These are phyloP conservation scores for Hymenochirus boettgeri DNA, from an alignment of 2,113 vertebrate species.

Conservation along the genomic window DNA sequence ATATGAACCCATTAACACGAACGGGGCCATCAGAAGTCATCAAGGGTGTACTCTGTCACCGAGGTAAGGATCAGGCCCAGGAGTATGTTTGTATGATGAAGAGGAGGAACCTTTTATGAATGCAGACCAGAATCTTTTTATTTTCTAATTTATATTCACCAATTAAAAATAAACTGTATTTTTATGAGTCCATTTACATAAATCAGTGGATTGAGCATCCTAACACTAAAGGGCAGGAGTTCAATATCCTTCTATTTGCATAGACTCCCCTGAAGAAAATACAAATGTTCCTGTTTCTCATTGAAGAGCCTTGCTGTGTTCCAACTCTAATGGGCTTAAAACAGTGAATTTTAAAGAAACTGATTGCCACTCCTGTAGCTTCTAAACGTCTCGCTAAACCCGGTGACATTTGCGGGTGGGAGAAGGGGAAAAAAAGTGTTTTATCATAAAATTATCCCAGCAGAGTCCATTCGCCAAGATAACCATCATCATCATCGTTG, in stretches of 20 bases:
- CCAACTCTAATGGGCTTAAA: constrained; percentile 86
- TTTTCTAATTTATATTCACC: constrained; percentile 65
- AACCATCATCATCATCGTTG: constrained; percentile 74
- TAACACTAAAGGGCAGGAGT: constrained; percentile 68
- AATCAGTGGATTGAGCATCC: constrained; percentile 68
- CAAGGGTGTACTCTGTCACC: constrained; percentile 41
- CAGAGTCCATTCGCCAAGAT: constrained; percentile 79
- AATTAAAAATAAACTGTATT: constrained; percentile 60
- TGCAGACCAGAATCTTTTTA: constrained; percentile 45
- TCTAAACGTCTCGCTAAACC: constrained; percentile 93
- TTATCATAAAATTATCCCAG: constrained; percentile 80
- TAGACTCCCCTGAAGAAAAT: constrained; percentile 66
- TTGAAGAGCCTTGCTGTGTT: constrained; percentile 86
- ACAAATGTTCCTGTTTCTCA: constrained; percentile 69
- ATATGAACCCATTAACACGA: too few relatives aligned
- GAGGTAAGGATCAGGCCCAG: constrained; percentile 41
- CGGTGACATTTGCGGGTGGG: constrained; percentile 72
- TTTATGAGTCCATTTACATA: constrained; percentile 63
- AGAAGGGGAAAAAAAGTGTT: constrained; percentile 59
- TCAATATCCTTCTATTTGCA: constrained; percentile 64
- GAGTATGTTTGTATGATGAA: constrained; percentile 46
- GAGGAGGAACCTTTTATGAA: constrained; percentile 32
- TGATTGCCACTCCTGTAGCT: constrained; percentile 89
- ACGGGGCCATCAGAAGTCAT: too few relatives aligned
- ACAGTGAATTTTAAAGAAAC: constrained; percentile 82